These are phyloP conservation scores for Pipistrellus pygmaeus DNA, from an alignment of 2,797 vertebrate species.

Conservation along the genomic window DNA sequence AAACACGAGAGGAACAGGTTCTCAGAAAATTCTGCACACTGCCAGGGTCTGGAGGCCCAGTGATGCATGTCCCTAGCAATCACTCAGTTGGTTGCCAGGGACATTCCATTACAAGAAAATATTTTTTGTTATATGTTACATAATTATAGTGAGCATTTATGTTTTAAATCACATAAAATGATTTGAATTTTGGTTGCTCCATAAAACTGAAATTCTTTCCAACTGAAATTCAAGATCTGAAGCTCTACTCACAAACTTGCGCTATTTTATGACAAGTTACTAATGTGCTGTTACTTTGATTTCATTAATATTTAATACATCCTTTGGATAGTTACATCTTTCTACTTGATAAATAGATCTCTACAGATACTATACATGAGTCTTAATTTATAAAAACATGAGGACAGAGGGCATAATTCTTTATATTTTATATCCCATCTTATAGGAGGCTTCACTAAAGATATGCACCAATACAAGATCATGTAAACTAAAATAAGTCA, in stretches of 20 bases:
- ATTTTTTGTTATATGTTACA: neutral
- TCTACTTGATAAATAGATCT: neutral
- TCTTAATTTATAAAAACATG: neutral
- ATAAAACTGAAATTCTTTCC: constrained; percentile 5
- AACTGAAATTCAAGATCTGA: neutral
- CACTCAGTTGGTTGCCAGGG: neutral
- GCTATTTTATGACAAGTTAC: neutral
- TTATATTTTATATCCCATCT: neutral
- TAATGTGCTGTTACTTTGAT: neutral
- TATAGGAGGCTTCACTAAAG: neutral
- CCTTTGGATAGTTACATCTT: neutral
- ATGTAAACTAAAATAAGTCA: neutral
- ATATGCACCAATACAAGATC: neutral
- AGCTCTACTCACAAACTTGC: neutral
- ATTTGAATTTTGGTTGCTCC: neutral
- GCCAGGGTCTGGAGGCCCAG: neutral
- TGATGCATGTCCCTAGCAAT: neutral
- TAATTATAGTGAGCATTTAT: constrained; percentile 17
- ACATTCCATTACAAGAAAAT: constrained; percentile 48
- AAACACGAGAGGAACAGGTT: neutral
- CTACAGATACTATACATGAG: neutral
- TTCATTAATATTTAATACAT: neutral
- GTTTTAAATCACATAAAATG: constrained; percentile 6
- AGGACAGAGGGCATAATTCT: neutral
- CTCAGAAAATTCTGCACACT: neutral